Conservation (phyloP, 2,888 invertebrate genomes). For the Pyrrhia umbra region DNA sequence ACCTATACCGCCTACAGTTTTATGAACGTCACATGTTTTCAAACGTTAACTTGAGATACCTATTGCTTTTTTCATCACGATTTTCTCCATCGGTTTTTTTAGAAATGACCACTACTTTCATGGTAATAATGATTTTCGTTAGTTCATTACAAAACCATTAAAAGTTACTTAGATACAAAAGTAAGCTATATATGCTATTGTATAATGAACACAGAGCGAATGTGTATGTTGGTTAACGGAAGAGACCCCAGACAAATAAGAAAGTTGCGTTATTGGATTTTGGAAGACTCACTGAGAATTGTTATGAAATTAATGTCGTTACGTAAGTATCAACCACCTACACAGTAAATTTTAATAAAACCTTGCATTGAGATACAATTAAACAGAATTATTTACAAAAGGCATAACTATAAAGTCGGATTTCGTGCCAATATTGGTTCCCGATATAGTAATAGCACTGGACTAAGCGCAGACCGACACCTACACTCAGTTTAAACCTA, state of each 20-base stretch:
- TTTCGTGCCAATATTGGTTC: constrained; percentile 2
- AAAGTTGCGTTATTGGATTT: neutral
- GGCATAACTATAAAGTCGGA: neutral
- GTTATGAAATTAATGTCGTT: neutral
- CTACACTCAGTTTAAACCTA: constrained; percentile 7
- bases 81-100: too few relatives aligned
- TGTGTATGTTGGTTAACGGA: neutral
- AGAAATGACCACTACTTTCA: too few relatives aligned
- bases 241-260: neutral
- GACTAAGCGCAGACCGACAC: neutral
- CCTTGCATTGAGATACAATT: neutral
- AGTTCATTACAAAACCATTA: neutral
- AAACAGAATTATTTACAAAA: neutral
- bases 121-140: too few relatives aligned
- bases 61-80: too few relatives aligned
- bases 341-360: neutral
- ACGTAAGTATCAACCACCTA: neutral
- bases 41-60: too few relatives aligned
- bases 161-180: neutral
- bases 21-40: too few relatives aligned
- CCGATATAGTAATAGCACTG: constrained; percentile 3
- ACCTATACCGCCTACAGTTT: too few relatives aligned
- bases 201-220: neutral
- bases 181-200: neutral
- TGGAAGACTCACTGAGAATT: neutral